These are phyloP conservation scores for Chiroxiphia lanceolata DNA, from an alignment of 2,797 vertebrate species.

Conservation along the genomic window DNA sequence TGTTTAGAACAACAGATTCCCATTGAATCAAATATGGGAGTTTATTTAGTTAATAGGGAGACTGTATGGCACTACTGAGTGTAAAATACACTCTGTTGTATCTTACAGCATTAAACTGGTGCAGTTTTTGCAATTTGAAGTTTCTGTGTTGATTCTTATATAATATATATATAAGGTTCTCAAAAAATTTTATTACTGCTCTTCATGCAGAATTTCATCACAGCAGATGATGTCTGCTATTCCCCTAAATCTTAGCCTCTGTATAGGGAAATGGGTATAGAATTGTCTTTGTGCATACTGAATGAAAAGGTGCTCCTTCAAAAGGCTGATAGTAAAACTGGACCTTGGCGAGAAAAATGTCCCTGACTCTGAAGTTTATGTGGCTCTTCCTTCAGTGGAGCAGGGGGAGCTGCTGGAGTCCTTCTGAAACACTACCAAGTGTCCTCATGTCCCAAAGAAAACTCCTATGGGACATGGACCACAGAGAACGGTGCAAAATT, in stretches of 20 bases:
- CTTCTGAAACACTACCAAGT: not conserved
- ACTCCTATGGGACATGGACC: rapidly evolving
- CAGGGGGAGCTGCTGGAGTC: not conserved
- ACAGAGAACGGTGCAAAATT: not conserved
- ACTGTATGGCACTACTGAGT: not conserved
- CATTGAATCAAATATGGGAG: not conserved
- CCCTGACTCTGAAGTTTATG: not conserved
- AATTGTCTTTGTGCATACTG: not conserved
- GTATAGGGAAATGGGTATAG: not conserved
- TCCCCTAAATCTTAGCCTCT: not conserved
- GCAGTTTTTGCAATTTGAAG: not conserved
- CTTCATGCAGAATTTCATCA: not conserved
- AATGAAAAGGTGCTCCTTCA: not conserved
- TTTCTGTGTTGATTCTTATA: not conserved
- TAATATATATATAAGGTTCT: not conserved
- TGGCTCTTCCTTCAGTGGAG: not conserved
- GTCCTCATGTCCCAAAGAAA: not conserved
- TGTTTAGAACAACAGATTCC: conserved; percentile 25
- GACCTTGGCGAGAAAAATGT: not conserved
- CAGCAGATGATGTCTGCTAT: not conserved
- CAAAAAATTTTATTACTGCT: not conserved
- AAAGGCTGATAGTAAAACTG: not conserved
- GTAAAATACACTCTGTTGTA: conserved; percentile 5
- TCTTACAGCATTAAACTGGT: not conserved
- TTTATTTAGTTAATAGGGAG: conserved; percentile 29